Base-by-base conservation (phyloP, 2,797 vertebrate genomes). In the Pampus argenteus region DNA sequence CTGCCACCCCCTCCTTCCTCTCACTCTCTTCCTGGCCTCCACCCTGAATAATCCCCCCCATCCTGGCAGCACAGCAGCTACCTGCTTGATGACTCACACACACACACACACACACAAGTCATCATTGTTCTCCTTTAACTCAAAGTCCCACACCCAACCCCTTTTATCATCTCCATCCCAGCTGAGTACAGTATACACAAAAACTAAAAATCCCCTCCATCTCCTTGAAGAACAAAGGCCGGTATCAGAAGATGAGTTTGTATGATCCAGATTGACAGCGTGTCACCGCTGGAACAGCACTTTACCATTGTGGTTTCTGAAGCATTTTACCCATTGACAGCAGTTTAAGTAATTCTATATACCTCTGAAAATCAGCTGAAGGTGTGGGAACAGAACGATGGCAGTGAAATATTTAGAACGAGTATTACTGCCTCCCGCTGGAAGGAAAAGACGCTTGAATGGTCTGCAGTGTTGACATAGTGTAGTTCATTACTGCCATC, bases 71-170 rank as follows among this genome's bases (percentile, higher is more conserved):
- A 13, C 5, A 51, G 74, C 71, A 49, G 75, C 82, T 76, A 74
- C 74, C 87, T 82, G 76, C 69, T 69, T 59, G 45, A 38, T 71
- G 78, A 71, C 62, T 58, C 72, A n/a, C 48, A 17, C 20, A 48
- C 48, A 15, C 48, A 26, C 45, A 48, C 45, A 48, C 45, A 48
- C 20, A 22, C 45, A 48, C 80, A 88, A 84, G 76, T 82, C 71
- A 3, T 79, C 86, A 88, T 91, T 91, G 87, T 93, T 92, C 89
- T 89, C 78, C 45, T 75, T 83, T 74, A 67, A 77, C 83, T 83
- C 81, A 56, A 55, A 64, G 38, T 56, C 48, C 62, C 72, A 6
- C 54, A 28, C 40, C 23, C 20, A 31, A 9, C 26, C 8, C 63
- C 44, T 48, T 2, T 6, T 63, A 34, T 54, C 47, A 29, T 64